These are phyloP conservation scores for Platycheirus albimanus DNA, from an alignment of 2,888 invertebrate species.

Conservation along the genomic window DNA sequence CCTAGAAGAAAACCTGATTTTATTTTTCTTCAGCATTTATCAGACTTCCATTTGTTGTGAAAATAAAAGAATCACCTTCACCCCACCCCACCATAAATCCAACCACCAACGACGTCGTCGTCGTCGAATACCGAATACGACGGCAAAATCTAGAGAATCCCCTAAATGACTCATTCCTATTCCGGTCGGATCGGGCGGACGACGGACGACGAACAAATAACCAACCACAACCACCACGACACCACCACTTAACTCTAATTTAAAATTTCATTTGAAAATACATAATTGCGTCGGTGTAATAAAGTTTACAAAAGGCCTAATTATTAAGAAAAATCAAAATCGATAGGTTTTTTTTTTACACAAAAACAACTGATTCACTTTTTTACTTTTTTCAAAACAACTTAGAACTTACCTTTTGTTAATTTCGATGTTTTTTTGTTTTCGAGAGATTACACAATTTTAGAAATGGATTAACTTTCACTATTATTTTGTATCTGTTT, in stretches of 20 bases:
- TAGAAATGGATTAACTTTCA: background rate
- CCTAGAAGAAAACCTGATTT: conserved; percentile 20
- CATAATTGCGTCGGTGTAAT: conserved; percentile 52
- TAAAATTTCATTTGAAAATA: conserved; percentile 35
- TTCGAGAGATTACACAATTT: background rate
- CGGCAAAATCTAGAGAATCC: conserved; percentile 25
- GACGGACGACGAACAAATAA: too few species aligned
- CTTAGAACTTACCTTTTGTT: conserved; percentile 9
- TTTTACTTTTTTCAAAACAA: background rate
- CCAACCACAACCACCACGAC: background rate
- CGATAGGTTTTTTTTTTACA: conserved; percentile 1
- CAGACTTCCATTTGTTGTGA: conserved; percentile 41
- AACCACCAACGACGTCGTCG: background rate
- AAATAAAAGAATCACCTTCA: conserved; percentile 1
- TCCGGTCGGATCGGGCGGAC: too few species aligned
- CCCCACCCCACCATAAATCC: background rate
- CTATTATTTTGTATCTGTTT: background rate
- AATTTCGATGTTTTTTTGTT: background rate
- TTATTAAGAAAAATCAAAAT: conserved; percentile 10
- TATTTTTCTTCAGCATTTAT: conserved; percentile 13
- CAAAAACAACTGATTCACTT: background rate
- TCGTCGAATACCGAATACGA: too few species aligned
- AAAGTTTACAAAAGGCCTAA: background rate
- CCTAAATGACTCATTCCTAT: conserved; percentile 59
- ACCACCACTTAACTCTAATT: conserved; percentile 21